Evolutionary conservation across 2,888 invertebrate species (phyloP), one percentile per base, ranked within the genome.

Genomic region (Euproctis similis): DNA sequence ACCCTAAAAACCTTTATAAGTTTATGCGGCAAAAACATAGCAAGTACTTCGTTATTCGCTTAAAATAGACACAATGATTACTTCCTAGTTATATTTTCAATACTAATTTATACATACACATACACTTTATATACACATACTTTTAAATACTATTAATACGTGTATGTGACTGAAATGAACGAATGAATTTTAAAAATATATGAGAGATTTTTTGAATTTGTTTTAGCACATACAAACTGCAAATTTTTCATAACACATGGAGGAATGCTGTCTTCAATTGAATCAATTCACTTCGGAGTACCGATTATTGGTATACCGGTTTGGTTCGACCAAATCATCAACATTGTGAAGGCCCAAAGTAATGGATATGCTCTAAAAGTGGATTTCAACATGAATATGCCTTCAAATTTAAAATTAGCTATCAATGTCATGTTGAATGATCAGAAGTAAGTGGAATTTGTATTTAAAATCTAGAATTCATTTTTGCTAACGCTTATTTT

Each of bases 261-360:
- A 9, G 72, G 72, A 9, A 36, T 64, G 0, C 44, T 69, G 0
- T 72, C 72, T 0, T 51, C 61, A 0, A 63, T 57, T 9, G 72
- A 73, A 41, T 38, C 67, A 0, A 34, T 70, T 1, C 62, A 72
- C 34, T 70, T 63, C 11, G 69, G 62, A 17, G 54, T 67, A 1
- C 70, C 73, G 2, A 45, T 53, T 1, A 61, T 71, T 11, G 72
- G 65, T 1, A 46, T 73, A 2, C 73, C 73, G 0, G 39, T 65
- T 1, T 56, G 51, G 17, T 61, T 46, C 2, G 77, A 78, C 22
- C 77, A 78, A 44, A 65, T 59, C 30, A 37, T 54, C 0, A 78
- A 77, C 17, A 37, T 69, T 4, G 40, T 64, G 2, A 61, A 56
- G 46, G 65, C 67, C 0, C 65, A 61, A 1, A 31, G 30, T 1